Evolutionary conservation across 2,888 invertebrate species (phyloP).

Genomic region (Herminia tarsipennalis): DNA sequence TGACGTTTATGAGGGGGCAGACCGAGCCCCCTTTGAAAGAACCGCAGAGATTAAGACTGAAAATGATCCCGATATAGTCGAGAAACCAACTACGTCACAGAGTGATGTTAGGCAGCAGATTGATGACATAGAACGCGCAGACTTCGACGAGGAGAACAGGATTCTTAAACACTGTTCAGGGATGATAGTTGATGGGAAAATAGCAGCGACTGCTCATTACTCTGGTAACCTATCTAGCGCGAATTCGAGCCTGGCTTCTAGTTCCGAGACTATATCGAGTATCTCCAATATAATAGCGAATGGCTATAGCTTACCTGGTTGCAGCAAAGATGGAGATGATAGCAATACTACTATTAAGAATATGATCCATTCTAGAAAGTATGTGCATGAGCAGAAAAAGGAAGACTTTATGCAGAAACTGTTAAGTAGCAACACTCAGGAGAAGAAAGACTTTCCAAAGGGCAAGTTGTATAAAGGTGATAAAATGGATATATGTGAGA

Average conservation of each 20-base stretch:
- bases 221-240: slow-evolving; percentile 69
- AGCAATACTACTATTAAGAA: slow-evolving; percentile 73
- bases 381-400: slow-evolving; percentile 56
- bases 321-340: slow-evolving; percentile 73
- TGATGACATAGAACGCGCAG: slow-evolving; percentile 76
- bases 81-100: slow-evolving; percentile 48
- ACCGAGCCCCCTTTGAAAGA: slow-evolving; percentile 55
- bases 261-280: slow-evolving; percentile 75
- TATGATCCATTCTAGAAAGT: slow-evolving; percentile 66
- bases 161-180: slow-evolving; percentile 74
- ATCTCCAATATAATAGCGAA: slow-evolving; percentile 61
- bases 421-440: slow-evolving; percentile 66
- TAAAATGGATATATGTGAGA: slow-evolving; percentile 55
- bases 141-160: slow-evolving; percentile 79
- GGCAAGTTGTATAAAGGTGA: slow-evolving; percentile 78
- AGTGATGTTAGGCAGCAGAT: slow-evolving; percentile 63
- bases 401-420: slow-evolving; percentile 79
- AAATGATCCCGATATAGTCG: slow-evolving; percentile 52
- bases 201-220: slow-evolving; percentile 57
- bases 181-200: slow-evolving; percentile 72
- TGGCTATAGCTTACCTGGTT: slow-evolving; percentile 71
- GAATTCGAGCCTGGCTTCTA: slow-evolving; percentile 72
- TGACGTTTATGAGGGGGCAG: slow-evolving; percentile 65
- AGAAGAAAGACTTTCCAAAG: slow-evolving; percentile 75
- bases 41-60: slow-evolving; percentile 75